These are phyloP conservation scores for Dynastes grantii DNA, from an alignment of 2,888 invertebrate genomes.

Conservation along the genomic window DNA sequence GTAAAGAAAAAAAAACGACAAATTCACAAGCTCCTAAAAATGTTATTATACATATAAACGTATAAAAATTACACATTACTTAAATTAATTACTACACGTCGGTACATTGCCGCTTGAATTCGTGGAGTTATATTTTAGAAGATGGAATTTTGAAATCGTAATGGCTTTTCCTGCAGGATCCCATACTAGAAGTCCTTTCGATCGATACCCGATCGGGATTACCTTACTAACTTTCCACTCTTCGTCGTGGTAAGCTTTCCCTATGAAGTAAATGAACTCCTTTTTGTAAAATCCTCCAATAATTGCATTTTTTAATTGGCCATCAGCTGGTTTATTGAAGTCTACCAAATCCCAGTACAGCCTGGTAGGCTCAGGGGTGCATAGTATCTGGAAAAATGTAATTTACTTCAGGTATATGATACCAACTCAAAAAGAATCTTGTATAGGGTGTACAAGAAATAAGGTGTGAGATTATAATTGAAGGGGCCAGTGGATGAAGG, in stretches of 20 bases:
- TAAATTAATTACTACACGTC: background rate
- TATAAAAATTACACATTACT: background rate
- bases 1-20: background rate
- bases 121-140: slow-evolving; percentile 12
- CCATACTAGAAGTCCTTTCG: slow-evolving; percentile 14
- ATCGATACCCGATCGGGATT: background rate
- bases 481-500: no score
- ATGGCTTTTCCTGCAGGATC: background rate
- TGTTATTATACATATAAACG: background rate
- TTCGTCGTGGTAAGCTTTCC: background rate
- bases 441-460: no score
- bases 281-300: background rate
- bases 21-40: background rate
- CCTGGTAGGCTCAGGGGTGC: background rate
- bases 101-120: background rate
- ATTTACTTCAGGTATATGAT: no score
- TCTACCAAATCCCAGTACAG: slow-evolving; percentile 22
- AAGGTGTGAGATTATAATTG: no score
- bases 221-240: slow-evolving; percentile 30
- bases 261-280: background rate
- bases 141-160: background rate
- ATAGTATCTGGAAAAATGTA: slow-evolving; percentile 16
- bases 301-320: slow-evolving; percentile 17
- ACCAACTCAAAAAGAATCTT: no score
- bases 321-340: background rate